Evolutionary conservation across 2,797 vertebrate species (phyloP), one percentile per base, ranked within the genome.

Genomic region (Poeciliopsis presidionis): DNA sequence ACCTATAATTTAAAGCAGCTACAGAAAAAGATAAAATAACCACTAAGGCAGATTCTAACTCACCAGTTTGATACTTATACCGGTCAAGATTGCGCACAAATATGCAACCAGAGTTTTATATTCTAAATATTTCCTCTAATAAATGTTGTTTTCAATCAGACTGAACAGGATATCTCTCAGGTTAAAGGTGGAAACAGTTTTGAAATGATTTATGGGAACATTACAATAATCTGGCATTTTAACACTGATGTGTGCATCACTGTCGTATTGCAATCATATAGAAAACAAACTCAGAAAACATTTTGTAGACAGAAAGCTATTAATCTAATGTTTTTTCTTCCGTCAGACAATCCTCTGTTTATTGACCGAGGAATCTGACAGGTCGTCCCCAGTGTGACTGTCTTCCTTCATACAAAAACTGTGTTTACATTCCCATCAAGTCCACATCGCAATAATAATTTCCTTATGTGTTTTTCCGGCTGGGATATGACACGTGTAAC

Each of bases 401-500:
- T 71, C 33, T 55, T 43, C 57, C n/a, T 63, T 47, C 13, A 69
- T n/a, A 81, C 74, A 53, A 67, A 28, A 7, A 5, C 41, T 22
- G 41, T 41, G 18, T 75, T 73, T 73, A 57, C 61, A 79, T 47
- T 67, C 46, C 28, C 39, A 25, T 33, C 41, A 76, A 59, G 39
- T 57, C 28, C 36, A 46, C 51, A 39, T 71, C 30, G 46, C 74
- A 76, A 80, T 49, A 43, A 74, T 75, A 49, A 79, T 73, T 20
- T 73, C 76, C 55, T 22, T 80, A 79, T 18, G 4, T n/a, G 49
- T 51, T 28, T 0, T 41, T 47, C 33, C 73, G 25, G 49, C 61
- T 61, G 77, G 75, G 76, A 86, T 53, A 22, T 57, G 41, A 81
- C 71, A 61, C 75, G 74, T 9, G 59, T 43, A 59, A 51, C 39